Conservation (phyloP, 2,888 invertebrate genomes). For the Onchidella celtica region DNA sequence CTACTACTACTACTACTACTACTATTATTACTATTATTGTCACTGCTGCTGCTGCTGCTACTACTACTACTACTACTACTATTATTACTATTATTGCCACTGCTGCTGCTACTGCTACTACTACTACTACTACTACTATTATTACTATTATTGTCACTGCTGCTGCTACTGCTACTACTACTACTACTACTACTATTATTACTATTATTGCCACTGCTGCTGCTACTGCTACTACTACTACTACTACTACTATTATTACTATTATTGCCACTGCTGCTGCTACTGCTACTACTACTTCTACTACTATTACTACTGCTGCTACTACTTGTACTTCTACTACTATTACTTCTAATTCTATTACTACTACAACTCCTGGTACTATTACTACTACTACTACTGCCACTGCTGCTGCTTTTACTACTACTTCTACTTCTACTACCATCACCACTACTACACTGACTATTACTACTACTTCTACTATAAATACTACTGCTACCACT, state of each 20-base stretch:
- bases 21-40: conserved; percentile 3
- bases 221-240: neutral
- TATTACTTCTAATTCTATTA: too few species aligned
- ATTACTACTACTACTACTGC: too few species aligned
- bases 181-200: conserved; percentile 19
- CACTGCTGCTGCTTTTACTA: too few species aligned
- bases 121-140: conserved; percentile 30
- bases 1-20: conserved; percentile 11
- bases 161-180: conserved; percentile 26
- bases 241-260: neutral
- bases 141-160: conserved; percentile 5
- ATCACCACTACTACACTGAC: too few species aligned
- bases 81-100: conserved; percentile 24
- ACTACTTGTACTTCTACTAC: neutral
- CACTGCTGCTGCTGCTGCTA: conserved; percentile 10
- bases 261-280: neutral
- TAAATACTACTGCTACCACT: too few species aligned
- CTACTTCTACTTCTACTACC: too few species aligned
- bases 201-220: neutral
- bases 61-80: conserved; percentile 33
- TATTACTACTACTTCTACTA: too few species aligned
- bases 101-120: conserved; percentile 24
- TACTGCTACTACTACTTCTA: neutral
- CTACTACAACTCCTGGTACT: too few species aligned
- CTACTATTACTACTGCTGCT: neutral